Base-by-base conservation (phyloP, 1,140 invertebrate species). In the Temnothorax longispinosus region DNA sequence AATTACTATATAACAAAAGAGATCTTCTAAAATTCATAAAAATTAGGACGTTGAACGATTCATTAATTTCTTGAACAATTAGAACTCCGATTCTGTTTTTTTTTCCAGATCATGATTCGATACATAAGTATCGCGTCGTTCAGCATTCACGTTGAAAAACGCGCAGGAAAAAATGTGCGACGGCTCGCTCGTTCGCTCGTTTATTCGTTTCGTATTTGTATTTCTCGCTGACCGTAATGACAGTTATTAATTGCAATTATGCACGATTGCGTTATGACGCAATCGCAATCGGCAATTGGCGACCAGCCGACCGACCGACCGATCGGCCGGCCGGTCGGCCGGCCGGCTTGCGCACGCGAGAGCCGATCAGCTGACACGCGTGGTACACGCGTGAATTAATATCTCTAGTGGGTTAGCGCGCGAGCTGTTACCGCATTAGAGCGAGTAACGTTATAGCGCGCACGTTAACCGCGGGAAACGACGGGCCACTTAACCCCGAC, bases 331-430 rank as follows among this genome's bases (percentile, higher is more conserved):
- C 38, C 47, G 77, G 50, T 32, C 56, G 38, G 56, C 41, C 56
- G 74, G 38, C 38, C 56, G 77, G 18, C 44, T 35, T 21, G 47
- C 35, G 13, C 58, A 35, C 60, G 62, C 50, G 77, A 64, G 47
- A 52, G n/a, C 32, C 77, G 65, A 81, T 81, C 78, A 81, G 78
- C 78, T 81, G 78, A 44, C 50, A 71, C 62, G 62, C 32, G 77
- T 67, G 77, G 54, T 54, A 67, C 62, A 81, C 65, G 50, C 78
- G 64, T 50, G 78, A 81, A 81, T 81, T 81, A 71, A 81, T 71
- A 81, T 81, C 64, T 81, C 78, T 21, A 35, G 41, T 56, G 41
- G 58, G 27, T 78, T 78, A 78, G 58, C 58, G 75, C 21, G n/a
- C 71, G 65, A 21, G n/a, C 52, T 56, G 32, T 75, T 56, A 38